These are phyloP conservation scores for Pelochelys cantorii DNA, from an alignment of 2,797 vertebrate species.

Conservation along the genomic window DNA sequence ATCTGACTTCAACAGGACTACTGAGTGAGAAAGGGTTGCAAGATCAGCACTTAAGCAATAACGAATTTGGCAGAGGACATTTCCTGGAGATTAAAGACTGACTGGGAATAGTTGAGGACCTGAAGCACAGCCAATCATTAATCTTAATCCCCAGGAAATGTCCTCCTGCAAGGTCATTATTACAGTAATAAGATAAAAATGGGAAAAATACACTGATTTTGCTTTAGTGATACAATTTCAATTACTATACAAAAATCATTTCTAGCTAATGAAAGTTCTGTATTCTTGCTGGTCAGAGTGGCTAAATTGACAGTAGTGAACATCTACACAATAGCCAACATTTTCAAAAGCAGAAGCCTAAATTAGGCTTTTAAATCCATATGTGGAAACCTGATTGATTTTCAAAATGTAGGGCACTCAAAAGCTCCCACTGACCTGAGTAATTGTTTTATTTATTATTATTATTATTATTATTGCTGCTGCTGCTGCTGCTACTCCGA, in stretches of 20 bases:
- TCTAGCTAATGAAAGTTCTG: not conserved
- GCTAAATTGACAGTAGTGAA: slow-evolving; percentile 6
- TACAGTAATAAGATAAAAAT: slow-evolving; percentile 48
- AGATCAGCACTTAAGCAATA: slow-evolving; percentile 58
- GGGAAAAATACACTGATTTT: slow-evolving; percentile 25
- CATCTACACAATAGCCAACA: slow-evolving; percentile 14
- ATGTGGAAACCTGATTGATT: slow-evolving; percentile 5
- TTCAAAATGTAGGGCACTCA: not conserved
- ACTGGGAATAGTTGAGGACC: slow-evolving; percentile 59
- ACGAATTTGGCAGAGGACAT: slow-evolving; percentile 62
- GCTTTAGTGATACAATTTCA: not conserved
- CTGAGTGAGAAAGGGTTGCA: slow-evolving; percentile 23
- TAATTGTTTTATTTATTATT: not conserved
- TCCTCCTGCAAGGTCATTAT: slow-evolving; percentile 58
- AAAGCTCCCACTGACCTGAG: not conserved
- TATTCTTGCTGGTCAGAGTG: not conserved
- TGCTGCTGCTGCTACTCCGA: too few relatives aligned
- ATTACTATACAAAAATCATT: not conserved
- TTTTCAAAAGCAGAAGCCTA: slow-evolving; percentile 22
- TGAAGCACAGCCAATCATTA: slow-evolving; percentile 52
- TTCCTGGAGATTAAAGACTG: slow-evolving; percentile 65
- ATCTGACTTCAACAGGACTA: not conserved
- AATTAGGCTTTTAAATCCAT: slow-evolving; percentile 34
- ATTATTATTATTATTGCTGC: not conserved
- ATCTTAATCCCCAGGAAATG: slow-evolving; percentile 67